Evolutionary conservation across 92 coral and sea anemone genomes (phyloP).

Genomic region (Bergia sp.): DNA sequence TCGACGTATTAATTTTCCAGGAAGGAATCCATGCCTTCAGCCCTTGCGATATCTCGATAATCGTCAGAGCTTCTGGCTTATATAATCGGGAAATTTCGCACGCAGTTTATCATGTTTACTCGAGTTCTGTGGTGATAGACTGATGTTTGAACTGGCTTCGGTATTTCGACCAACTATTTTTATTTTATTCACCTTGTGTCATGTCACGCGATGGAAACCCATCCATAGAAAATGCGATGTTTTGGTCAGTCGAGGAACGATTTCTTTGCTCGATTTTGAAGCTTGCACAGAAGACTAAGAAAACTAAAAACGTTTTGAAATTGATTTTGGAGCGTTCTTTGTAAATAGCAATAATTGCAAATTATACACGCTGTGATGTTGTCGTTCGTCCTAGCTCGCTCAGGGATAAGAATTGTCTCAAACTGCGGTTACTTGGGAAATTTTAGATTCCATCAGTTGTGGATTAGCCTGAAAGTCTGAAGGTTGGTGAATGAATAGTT

Average conservation of each 20-base stretch:
- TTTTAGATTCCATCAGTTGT: not conserved
- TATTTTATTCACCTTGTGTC: not conserved
- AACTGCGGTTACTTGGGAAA: not conserved
- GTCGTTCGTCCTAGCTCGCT: not conserved
- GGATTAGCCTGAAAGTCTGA: not conserved
- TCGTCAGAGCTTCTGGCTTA: not conserved
- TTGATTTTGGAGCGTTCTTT: conserved; percentile 1
- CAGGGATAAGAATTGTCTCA: not conserved
- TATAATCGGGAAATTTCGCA: not conserved
- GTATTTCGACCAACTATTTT: not conserved
- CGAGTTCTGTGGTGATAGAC: not conserved
- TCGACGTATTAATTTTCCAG: not conserved
- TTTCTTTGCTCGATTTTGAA: not conserved
- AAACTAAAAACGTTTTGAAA: not conserved
- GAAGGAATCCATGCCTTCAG: not conserved
- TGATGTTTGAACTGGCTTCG: conserved; percentile 1
- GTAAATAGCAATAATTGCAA: not conserved
- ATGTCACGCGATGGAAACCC: conserved; percentile 38
- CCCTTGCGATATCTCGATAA: not conserved
- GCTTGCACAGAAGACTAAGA: not conserved
- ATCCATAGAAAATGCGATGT: not conserved
- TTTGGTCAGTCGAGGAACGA: not conserved
- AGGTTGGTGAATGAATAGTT: not conserved
- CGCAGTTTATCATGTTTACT: conserved; percentile 1
- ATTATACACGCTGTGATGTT: not conserved